Percentiles rank a stretch among this genome's conserved stretches.
These are phyloP conservation scores for Dasyurus viverrinus DNA, from an alignment of 2,113 vertebrate species.

Conservation along the genomic window DNA sequence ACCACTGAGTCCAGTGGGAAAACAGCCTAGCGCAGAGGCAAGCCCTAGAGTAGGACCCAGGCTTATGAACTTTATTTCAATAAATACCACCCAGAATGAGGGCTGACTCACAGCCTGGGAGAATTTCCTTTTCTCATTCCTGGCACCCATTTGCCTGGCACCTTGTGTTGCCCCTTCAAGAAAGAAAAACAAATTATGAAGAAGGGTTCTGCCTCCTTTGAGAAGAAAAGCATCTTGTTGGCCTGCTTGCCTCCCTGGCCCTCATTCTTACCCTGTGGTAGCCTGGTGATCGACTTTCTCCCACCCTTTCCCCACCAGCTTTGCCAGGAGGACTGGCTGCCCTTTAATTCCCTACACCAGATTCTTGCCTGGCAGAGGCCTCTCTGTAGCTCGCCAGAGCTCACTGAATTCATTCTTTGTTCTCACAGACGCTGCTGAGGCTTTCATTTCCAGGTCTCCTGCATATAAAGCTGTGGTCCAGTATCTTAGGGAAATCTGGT, in stretches of 20 bases:
- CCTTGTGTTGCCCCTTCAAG: neutral
- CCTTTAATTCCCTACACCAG: neutral
- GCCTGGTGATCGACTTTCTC: conserved; percentile 1
- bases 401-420: neutral
- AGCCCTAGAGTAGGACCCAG: neutral
- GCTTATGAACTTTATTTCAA: conserved; percentile 39
- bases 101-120: neutral
- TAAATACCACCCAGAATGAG: neutral
- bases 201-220: neutral
- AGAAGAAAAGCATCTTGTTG: conserved; percentile 19
- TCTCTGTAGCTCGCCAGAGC: neutral
- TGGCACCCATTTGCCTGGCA: conserved; percentile 31
- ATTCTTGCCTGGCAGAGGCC: neutral
- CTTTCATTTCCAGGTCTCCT: neutral
- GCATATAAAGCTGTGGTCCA: neutral
- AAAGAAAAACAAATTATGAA: neutral
- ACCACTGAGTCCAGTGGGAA: neutral
- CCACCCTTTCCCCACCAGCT: conserved; percentile 15
- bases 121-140: neutral
- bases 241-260: neutral
- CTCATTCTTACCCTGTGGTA: neutral
- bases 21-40: conserved; percentile 8
- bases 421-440: neutral
- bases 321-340: neutral
- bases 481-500: neutral